Evolutionary conservation across 2,888 invertebrate genomes (phyloP), one percentile per base, ranked within the genome.

Genomic region (Drosophila buzzatii): DNA sequence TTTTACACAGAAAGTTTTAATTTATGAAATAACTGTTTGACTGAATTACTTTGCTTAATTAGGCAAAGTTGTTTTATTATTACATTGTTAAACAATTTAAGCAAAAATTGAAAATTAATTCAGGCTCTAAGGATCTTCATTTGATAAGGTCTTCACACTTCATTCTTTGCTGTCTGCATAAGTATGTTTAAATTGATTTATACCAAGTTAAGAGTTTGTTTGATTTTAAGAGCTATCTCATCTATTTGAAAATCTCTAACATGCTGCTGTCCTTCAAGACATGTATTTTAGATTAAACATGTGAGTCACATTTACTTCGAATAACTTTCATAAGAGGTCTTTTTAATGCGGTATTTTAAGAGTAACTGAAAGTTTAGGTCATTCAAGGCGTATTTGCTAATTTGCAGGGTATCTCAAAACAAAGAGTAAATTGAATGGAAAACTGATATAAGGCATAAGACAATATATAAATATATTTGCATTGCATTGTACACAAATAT

Each of bases 401-500:
- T 39, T 39, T 58, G 42, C 20, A 53, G 74, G 62, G 74, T 73
- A 74, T 74, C 16, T 9, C 3, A 45, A 69, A 14, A 57, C 44
- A 63, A 57, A 44, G 57, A 67, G 45, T 20, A 12, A 68, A 55
- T 39, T 55, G 33, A 62, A 67, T 56, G 47, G n/a, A 63, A 56
- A 56, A 69, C 57, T 41, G 23, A 52, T 44, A 49, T 52, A 73
- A 57, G 33, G 12, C 63, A 42, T 42, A 27, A 70, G 39, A 49
- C 53, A 77, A 73, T 64, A 67, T 33, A 55, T n/a, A 57, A 51
- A 47, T 67, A 41, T 47, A 64, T 69, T 60, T 65, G 47, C 57
- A 62, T 70, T 39, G 60, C 57, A 55, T 47, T 53, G 65, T 82
- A 81, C 76, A 76, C 73, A 86, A 81, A 81, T 89, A 86, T 81